Evolutionary conservation across 2,888 invertebrate species (phyloP), one percentile per base, ranked within the genome.

Genomic region (Chelonus formosanus): DNA sequence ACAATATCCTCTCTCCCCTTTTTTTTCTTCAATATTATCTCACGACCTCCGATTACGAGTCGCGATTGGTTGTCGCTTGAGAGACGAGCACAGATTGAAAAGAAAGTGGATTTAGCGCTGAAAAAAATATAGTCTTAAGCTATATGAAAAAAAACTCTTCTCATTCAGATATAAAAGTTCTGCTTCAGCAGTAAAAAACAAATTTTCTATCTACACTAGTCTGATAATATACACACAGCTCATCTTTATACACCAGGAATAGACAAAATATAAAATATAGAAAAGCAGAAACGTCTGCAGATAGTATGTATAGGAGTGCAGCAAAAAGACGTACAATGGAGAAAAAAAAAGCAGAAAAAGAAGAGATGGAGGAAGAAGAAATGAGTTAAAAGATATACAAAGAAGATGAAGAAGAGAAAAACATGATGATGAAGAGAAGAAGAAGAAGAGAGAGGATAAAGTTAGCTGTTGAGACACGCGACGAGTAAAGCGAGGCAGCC

Each of bases 381-480:
- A 40, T 40, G 6, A 6, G 4, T 5, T 40, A 40, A 40, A 6
- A 40, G 40, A 47, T 65, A n/a, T 52, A 52, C 55, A 63, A 35
- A 59, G n/a, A 10, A 48, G 61, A 44, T 54, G 34, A 58, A 67
- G 59, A 60, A 59, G 47, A 31, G 58, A 64, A 60, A 64, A 66
- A 59, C 47, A 68, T 57, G 48, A 57, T 53, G 64, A 64, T 48
- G 34, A 65, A 47, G 65, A 55, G 63, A 60, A 58, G 63, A 36
- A 31, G 45, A 43, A 63, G 66, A 56, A 54, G 8, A 40, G 64
- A 60, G 53, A 45, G 34, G 44, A 54, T 53, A 10, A 53, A 5
- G 36, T 52, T 52, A 8, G 52, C 31, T 3, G 40, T 5, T 40
- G 47, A 31, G 63, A 63, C 63, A 48, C 0, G 55, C 48, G 47